phyloP scores from a whole-genome alignment of 2,113 vertebrate genomes.

The Pampusana beccarii region DNA sequence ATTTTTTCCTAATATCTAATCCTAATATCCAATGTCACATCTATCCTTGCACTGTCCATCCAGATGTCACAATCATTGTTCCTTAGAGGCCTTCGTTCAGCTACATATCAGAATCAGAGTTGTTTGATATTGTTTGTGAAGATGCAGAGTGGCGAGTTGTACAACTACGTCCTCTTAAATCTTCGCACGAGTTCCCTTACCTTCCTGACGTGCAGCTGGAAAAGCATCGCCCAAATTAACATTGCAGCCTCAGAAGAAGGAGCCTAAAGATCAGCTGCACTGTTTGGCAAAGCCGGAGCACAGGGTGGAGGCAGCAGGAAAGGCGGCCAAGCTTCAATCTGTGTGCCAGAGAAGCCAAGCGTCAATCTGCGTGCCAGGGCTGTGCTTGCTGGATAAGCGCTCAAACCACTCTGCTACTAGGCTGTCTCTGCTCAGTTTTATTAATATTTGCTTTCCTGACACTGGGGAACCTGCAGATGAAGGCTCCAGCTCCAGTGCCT shows the following conservation, averaged over 20 bases:
- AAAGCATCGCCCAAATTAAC: not conserved
- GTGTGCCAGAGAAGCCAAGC: not conserved
- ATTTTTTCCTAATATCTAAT: too few relatives aligned
- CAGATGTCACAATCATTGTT: too few relatives aligned
- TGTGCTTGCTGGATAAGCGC: not conserved
- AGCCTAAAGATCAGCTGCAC: not conserved
- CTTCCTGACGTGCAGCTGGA: not conserved
- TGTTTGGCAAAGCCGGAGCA: not conserved
- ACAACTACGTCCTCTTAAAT: not conserved
- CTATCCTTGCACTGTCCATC: too few relatives aligned
- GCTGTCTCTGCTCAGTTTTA: not conserved
- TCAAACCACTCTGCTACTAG: not conserved
- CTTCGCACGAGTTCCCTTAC: not conserved
- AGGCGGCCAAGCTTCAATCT: not conserved
- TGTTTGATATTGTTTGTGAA: too few relatives aligned
- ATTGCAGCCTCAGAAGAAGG: not conserved
- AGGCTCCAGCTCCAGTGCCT: not conserved
- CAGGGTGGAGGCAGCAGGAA: not conserved
- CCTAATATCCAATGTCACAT: too few relatives aligned
- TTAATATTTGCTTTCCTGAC: not conserved
- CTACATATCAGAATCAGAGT: too few relatives aligned
- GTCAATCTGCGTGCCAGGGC: fast-evolving
- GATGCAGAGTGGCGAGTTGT: too few relatives aligned
- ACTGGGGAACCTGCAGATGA: not conserved
- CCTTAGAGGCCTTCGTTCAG: too few relatives aligned